Conservation (phyloP, 2,113 vertebrate genomes). For the Herpailurus yagouaroundi region DNA sequence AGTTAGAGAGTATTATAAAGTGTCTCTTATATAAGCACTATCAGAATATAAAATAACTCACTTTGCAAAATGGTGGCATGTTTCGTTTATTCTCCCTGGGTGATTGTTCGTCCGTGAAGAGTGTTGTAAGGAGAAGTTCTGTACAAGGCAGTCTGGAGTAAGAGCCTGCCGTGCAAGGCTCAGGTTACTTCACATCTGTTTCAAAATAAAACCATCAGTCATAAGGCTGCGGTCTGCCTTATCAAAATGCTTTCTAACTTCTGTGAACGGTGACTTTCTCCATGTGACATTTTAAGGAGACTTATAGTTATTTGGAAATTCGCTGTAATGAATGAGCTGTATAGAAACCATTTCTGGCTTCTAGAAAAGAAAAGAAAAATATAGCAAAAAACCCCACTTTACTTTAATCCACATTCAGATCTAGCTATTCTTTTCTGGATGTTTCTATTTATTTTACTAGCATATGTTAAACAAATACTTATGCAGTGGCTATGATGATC, state of each 20-base stretch:
- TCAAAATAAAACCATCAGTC: not conserved
- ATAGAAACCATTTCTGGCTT: not conserved
- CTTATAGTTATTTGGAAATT: not conserved
- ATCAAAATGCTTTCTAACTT: conserved; percentile 32
- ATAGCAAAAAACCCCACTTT: not conserved
- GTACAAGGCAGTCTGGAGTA: conserved; percentile 28
- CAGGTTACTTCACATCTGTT: conserved; percentile 60
- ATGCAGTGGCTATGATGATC: not conserved
- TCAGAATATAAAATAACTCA: conserved; percentile 41
- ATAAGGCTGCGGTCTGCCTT: conserved; percentile 11
- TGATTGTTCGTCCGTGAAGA: conserved; percentile 63
- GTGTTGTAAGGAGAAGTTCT: conserved; percentile 65
- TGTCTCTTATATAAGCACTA: conserved; percentile 66
- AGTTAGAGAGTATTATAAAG: conserved; percentile 69
- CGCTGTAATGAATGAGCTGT: not conserved
- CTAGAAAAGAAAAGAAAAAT: conserved; percentile 29
- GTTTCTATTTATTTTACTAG: conserved; percentile 24
- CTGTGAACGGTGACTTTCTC: not conserved
- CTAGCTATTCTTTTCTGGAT: not conserved
- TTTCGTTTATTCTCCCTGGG: conserved; percentile 69
- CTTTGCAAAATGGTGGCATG: conserved; percentile 73
- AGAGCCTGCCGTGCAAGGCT: conserved; percentile 48
- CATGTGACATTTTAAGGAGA: not conserved
- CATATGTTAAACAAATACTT: conserved; percentile 24
- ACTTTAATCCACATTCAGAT: not conserved